Conservation (phyloP, 2,888 invertebrate species). For the Cyclophora punctaria region DNA sequence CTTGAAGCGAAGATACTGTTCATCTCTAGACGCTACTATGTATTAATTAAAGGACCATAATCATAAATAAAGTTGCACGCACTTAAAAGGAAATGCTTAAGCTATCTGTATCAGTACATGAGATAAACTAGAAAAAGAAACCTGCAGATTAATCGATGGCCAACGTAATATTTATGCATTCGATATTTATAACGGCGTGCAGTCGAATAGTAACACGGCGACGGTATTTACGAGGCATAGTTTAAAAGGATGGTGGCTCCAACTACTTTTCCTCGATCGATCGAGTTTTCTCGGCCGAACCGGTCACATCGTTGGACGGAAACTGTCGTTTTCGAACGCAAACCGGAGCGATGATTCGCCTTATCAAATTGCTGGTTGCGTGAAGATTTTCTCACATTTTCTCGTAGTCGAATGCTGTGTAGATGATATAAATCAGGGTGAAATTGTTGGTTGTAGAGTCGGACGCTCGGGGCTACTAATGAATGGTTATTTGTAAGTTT, state of each 20-base stretch:
- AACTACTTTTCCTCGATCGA: slow-evolving; percentile 62
- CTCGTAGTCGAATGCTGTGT: slow-evolving; percentile 46
- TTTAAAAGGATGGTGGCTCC: slow-evolving; percentile 46
- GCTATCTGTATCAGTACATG: neutral
- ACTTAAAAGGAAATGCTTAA: neutral
- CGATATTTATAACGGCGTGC: slow-evolving; percentile 10
- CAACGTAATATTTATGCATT: slow-evolving; percentile 5
- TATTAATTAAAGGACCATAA: too few relatives aligned
- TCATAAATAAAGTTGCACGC: too few relatives aligned
- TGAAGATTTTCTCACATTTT: slow-evolving; percentile 74
- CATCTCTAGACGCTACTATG: too few relatives aligned
- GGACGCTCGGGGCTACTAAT: slow-evolving; percentile 63
- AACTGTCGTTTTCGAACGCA: slow-evolving; percentile 69
- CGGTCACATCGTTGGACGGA: slow-evolving; percentile 58
- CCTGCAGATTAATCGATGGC: slow-evolving; percentile 4
- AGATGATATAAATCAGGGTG: slow-evolving; percentile 72
- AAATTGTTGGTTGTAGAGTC: slow-evolving; percentile 57
- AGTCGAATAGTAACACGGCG: slow-evolving; percentile 14
- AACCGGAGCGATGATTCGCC: slow-evolving; percentile 65
- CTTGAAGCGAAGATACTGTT: too few relatives aligned
- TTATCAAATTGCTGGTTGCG: slow-evolving; percentile 66
- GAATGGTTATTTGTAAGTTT: slow-evolving; percentile 65
- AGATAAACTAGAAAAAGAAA: slow-evolving; percentile 1
- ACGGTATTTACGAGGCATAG: slow-evolving; percentile 31
- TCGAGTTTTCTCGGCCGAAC: slow-evolving; percentile 63